phyloP scores from a whole-genome alignment of 2,888 invertebrate species.

The Frankliniella fusca region DNA sequence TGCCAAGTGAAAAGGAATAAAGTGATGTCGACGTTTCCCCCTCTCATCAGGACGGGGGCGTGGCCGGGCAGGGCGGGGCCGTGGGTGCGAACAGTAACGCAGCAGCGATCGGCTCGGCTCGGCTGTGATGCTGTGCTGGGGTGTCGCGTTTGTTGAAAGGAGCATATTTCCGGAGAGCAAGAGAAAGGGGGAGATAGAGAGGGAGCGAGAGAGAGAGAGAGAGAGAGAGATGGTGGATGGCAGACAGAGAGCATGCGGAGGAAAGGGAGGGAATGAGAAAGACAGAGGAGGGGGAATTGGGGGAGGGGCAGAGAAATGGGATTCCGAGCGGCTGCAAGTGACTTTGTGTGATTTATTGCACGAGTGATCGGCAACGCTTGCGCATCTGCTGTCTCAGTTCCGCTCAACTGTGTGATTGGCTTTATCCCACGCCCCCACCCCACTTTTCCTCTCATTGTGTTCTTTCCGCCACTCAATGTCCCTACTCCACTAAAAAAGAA shows the following conservation, averaged over 20 bases:
- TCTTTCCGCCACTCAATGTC: too few species aligned
- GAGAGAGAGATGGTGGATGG: background rate
- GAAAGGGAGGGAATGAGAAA: background rate
- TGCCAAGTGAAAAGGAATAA: background rate
- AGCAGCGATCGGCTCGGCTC: background rate
- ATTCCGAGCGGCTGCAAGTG: background rate
- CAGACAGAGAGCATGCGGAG: background rate
- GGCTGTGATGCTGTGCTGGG: background rate
- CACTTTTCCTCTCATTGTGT: background rate
- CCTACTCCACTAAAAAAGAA: too few species aligned
- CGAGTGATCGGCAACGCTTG: background rate
- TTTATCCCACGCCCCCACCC: background rate
- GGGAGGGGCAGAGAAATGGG: background rate
- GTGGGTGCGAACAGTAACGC: background rate
- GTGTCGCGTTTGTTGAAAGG: background rate
- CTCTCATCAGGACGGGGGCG: background rate
- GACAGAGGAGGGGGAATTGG: too few species aligned
- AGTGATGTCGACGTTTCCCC: background rate
- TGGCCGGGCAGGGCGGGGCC: background rate
- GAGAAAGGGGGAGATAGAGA: background rate
- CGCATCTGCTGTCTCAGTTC: background rate
- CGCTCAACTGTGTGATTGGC: background rate
- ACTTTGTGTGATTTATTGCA: constrained; percentile 7
- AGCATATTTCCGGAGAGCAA: background rate
- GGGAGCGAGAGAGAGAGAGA: background rate